Conservation (phyloP, 2,888 invertebrate genomes). For the Lissonota sp. region DNA sequence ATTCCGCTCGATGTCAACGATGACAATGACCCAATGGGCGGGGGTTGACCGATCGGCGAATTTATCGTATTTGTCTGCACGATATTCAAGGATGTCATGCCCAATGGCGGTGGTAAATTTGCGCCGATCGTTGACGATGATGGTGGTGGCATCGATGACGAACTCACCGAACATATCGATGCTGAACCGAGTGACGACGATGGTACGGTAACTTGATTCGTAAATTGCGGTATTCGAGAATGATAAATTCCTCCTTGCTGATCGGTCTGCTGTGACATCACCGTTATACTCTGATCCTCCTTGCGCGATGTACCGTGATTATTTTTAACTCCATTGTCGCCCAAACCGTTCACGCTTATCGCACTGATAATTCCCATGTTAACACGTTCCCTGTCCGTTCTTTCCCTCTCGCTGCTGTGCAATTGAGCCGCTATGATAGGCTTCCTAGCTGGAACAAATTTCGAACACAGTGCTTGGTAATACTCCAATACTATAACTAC, state of each 20-base stretch:
- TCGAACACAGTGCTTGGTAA: conserved; percentile 83
- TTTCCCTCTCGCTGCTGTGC: conserved; percentile 85
- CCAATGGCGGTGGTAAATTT: conserved; percentile 70
- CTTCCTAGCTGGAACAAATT: conserved; percentile 87
- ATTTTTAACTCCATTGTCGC: conserved; percentile 64
- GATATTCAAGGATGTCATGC: conserved; percentile 69
- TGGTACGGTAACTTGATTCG: conserved; percentile 72
- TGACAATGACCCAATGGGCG: conserved; percentile 73
- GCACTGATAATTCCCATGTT: conserved; percentile 74
- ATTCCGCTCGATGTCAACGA: conserved; percentile 70
- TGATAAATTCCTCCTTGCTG: conserved; percentile 70
- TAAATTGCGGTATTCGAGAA: conserved; percentile 74
- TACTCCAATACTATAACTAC: conserved; percentile 75
- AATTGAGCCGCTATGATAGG: conserved; percentile 85
- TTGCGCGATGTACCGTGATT: conserved; percentile 75
- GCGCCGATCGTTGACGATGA: conserved; percentile 72
- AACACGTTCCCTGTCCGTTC: conserved; percentile 83
- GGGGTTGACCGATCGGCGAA: conserved; percentile 72
- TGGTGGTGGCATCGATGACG: conserved; percentile 74
- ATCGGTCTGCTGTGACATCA: neutral
- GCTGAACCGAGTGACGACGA: conserved; percentile 72
- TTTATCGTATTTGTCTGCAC: conserved; percentile 70
- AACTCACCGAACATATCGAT: conserved; percentile 76
- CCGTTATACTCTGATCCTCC: conserved; percentile 71
- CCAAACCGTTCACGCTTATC: conserved; percentile 62